Evolutionary conservation across 2,888 invertebrate genomes (phyloP).

Genomic region (Drosophila infuscata): DNA sequence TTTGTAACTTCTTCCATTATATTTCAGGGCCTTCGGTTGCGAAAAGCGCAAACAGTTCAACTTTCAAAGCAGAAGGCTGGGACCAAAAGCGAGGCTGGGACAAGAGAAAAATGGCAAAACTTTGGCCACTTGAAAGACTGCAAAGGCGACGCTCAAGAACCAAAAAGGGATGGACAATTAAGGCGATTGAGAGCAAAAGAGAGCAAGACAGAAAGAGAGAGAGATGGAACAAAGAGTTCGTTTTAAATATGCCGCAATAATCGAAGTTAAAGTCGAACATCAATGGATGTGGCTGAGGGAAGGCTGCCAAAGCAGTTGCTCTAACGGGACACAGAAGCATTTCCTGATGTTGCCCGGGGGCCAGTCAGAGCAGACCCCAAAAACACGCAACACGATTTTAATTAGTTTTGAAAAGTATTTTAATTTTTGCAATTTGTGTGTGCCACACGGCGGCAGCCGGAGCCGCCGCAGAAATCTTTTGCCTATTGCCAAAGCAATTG

Average conservation of each 20-base stretch:
- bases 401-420: conserved; percentile 79
- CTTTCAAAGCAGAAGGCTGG: neutral
- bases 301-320: conserved; percentile 14
- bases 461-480: conserved; percentile 48
- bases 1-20: conserved; percentile 3
- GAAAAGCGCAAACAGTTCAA: conserved; percentile 9
- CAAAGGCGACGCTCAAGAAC: neutral
- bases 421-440: conserved; percentile 81
- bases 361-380: conserved; percentile 26
- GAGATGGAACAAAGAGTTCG: conserved; percentile 20
- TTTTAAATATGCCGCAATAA: conserved; percentile 64
- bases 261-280: conserved; percentile 71
- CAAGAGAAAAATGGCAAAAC: conserved; percentile 61
- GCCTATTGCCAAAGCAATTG: conserved; percentile 47
- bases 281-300: conserved; percentile 38
- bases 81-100: conserved; percentile 34
- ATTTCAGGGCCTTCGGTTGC: neutral
- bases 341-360: conserved; percentile 29
- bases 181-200: conserved; percentile 1
- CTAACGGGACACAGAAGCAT: conserved; percentile 11
- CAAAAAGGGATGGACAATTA: conserved; percentile 6
- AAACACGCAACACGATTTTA: conserved; percentile 77
- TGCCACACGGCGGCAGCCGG: conserved; percentile 54
- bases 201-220: neutral
- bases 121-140: conserved; percentile 38